Conservation (phyloP, 1,140 invertebrate genomes). For the Nymphalis io region DNA sequence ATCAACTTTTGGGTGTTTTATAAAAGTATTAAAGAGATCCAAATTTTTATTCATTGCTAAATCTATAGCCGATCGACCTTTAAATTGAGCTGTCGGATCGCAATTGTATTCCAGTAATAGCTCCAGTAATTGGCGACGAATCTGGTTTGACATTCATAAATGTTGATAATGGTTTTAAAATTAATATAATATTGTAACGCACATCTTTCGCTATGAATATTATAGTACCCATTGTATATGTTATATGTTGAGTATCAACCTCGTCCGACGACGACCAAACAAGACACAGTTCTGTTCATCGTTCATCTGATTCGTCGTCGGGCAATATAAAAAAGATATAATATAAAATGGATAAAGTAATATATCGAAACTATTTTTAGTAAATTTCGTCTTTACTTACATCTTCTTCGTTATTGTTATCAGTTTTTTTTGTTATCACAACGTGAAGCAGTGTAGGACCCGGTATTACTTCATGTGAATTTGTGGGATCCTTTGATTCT, state of each 20-base stretch:
- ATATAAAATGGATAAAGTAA: too few relatives aligned
- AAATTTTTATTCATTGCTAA: conserved; percentile 51
- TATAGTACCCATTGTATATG: too few relatives aligned
- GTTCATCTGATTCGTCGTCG: too few relatives aligned
- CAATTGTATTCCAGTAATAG: conserved; percentile 60
- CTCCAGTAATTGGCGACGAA: conserved; percentile 51
- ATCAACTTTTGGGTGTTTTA: conserved; percentile 51
- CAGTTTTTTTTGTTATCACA: conserved; percentile 50
- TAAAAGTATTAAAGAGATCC: conserved; percentile 54
- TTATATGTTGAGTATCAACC: too few relatives aligned
- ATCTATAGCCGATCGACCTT: conserved; percentile 60
- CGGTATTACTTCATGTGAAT: conserved; percentile 20
- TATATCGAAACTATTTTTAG: too few relatives aligned
- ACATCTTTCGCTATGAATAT: not conserved
- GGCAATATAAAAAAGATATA: too few relatives aligned
- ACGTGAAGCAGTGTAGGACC: conserved; percentile 62
- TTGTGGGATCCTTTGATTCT: conserved; percentile 20
- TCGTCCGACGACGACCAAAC: too few relatives aligned
- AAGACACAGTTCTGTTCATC: too few relatives aligned
- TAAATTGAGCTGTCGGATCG: conserved; percentile 49
- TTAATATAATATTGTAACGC: not conserved
- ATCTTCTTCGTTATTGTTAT: conserved; percentile 53
- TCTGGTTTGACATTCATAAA: conserved; percentile 37
- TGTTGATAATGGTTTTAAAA: not conserved
- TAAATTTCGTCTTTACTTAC: conserved; percentile 29